Percentiles rank a stretch among this genome's conserved stretches.
Conservation (phyloP, 2,113 vertebrate genomes). For the Dicerorhinus sumatrensis region DNA sequence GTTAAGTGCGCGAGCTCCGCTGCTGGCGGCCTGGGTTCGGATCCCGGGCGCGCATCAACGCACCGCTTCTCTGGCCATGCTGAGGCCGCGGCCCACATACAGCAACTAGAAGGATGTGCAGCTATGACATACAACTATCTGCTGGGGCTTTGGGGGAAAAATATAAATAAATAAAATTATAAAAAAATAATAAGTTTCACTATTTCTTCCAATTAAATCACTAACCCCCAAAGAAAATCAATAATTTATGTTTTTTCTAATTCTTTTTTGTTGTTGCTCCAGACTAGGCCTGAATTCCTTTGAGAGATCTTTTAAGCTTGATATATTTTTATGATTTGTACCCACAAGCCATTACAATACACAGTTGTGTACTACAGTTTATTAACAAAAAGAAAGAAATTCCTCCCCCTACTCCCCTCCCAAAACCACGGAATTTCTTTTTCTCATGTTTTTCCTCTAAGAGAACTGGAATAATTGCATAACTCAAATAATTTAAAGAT, state of each 20-base stretch:
- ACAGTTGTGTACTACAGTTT: background rate
- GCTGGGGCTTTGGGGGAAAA: too few species aligned
- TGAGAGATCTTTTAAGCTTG: background rate
- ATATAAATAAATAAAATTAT: too few species aligned
- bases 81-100: too few species aligned
- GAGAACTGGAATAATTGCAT: background rate
- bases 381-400: background rate
- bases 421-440: background rate
- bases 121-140: too few species aligned
- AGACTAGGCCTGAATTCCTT: background rate
- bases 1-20: too few species aligned
- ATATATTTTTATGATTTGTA: background rate
- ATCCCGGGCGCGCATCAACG: too few species aligned
- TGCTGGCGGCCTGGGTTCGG: too few species aligned
- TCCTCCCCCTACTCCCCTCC: too few species aligned
- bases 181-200: background rate
- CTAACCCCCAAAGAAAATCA: background rate
- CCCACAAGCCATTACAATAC: background rate
- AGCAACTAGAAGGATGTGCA: too few species aligned
- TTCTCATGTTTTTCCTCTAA: background rate
- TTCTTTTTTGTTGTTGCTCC: background rate
- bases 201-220: constrained; percentile 30
- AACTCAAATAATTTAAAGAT: background rate
- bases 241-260: background rate
- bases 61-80: too few species aligned